phyloP scores from a whole-genome alignment of 2,113 vertebrate genomes.

The Philantomba maxwellii region DNA sequence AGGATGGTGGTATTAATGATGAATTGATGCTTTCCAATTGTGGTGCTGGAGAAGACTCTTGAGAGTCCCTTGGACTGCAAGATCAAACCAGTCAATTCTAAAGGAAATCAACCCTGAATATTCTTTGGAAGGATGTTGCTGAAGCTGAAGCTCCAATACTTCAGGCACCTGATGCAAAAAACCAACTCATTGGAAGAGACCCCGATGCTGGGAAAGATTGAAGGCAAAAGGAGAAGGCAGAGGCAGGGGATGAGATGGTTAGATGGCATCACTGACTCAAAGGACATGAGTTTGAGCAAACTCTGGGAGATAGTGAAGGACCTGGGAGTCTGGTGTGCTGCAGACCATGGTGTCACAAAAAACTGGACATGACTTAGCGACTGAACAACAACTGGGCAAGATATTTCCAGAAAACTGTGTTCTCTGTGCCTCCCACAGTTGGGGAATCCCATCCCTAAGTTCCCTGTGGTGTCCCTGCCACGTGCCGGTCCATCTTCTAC shows the following conservation, averaged over 20 bases:
- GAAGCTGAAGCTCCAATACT: background rate
- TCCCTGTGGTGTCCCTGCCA: background rate
- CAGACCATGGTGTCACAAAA: rapidly evolving
- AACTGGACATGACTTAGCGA: background rate
- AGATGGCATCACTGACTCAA: background rate
- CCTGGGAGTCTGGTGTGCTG: background rate
- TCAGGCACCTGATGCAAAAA: background rate
- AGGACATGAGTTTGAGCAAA: background rate
- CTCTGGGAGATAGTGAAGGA: background rate
- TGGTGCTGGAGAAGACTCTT: background rate
- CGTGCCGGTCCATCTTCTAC: background rate
- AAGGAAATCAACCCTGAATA: background rate
- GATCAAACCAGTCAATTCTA: background rate
- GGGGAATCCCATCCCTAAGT: background rate
- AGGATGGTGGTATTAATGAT: background rate
- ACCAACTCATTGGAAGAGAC: background rate
- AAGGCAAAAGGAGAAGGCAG: background rate
- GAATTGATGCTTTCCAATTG: background rate
- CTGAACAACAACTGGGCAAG: background rate
- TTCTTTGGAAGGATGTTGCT: background rate
- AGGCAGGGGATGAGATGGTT: background rate
- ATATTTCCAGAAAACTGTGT: background rate
- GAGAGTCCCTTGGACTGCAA: background rate
- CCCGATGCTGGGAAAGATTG: background rate
- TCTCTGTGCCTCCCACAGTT: background rate